Evolutionary conservation across 2,797 vertebrate genomes (phyloP).

Genomic region (Neostethus bicornis): DNA sequence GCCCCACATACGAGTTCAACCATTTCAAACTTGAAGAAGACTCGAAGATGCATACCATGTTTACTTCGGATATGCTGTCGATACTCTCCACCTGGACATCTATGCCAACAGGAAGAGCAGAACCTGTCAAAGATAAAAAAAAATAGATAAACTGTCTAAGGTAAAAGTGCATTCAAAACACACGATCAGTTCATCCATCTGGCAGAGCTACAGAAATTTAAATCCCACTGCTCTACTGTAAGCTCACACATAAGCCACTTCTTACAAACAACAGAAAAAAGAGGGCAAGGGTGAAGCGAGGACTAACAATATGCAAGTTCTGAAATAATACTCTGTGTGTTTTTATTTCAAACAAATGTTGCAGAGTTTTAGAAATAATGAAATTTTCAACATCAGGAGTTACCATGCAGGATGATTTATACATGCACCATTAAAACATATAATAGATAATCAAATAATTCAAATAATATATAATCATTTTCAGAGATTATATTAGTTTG

Average conservation of each 20-base stretch:
- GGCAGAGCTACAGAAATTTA: conserved; percentile 35
- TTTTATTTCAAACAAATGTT: neutral
- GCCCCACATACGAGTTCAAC: neutral
- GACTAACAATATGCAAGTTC: conserved; percentile 7
- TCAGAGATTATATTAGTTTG: no score
- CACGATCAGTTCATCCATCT: conserved; percentile 26
- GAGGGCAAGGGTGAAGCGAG: neutral
- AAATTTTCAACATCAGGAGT: neutral
- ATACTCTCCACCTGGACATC: conserved; percentile 94
- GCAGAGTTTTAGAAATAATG: neutral
- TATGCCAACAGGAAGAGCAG: conserved; percentile 89
- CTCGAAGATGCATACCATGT: conserved; percentile 83
- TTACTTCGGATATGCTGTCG: conserved; percentile 93
- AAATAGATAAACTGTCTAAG: conserved; percentile 32
- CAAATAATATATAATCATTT: no score
- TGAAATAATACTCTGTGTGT: conserved; percentile 4
- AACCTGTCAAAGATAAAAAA: conserved; percentile 74
- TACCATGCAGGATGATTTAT: neutral
- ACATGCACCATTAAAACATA: neutral
- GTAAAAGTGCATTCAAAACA: conserved; percentile 15
- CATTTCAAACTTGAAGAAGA: neutral
- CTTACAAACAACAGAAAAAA: conserved; percentile 6
- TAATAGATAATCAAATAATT: no score
- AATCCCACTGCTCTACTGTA: conserved; percentile 29
- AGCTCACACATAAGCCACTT: conserved; percentile 14